phyloP scores from a whole-genome alignment of 2,797 vertebrate genomes.

The Ateles fusciceps region DNA sequence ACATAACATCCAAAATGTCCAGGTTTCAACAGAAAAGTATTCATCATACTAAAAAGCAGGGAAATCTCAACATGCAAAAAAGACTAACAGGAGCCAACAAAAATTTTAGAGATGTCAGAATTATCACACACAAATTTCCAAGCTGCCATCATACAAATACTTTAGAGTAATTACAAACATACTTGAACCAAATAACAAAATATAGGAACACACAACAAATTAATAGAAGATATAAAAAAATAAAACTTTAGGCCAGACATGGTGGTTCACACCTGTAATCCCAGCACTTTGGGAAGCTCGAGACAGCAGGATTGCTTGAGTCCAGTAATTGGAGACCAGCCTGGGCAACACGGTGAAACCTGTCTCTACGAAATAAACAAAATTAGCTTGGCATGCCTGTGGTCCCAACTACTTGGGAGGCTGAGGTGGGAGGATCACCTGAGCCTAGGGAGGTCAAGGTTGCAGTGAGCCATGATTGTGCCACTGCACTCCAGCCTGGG shows the following conservation, averaged over 20 bases:
- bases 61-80: conserved; percentile 27
- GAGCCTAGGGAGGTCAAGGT: neutral
- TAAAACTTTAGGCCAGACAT: neutral
- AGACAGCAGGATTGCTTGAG: neutral
- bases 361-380: neutral
- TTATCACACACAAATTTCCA: conserved; percentile 19
- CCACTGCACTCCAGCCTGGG: neutral
- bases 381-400: neutral
- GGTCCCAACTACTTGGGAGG: neutral
- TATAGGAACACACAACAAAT: neutral
- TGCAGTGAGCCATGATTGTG: neutral
- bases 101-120: neutral
- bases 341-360: neutral
- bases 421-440: neutral
- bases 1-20: conserved; percentile 21
- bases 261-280: neutral
- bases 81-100: neutral
- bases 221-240: neutral
- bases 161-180: neutral
- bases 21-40: conserved; percentile 21
- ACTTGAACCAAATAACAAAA: neutral
- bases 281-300: neutral
- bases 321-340: neutral
- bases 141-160: neutral
- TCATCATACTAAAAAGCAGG: neutral